Conservation (phyloP, 2,888 invertebrate genomes). For the Tetragonula carbonaria region DNA sequence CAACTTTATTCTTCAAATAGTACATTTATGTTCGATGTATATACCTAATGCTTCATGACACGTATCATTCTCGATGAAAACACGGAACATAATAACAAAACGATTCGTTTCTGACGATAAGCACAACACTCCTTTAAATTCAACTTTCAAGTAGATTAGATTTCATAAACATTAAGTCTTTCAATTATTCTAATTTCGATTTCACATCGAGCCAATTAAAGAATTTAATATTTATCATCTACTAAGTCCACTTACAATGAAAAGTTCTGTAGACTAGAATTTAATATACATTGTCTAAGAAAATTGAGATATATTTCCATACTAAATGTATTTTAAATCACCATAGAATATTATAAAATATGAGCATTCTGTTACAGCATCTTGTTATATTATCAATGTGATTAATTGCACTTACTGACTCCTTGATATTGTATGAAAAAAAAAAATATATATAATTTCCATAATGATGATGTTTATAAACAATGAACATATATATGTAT, state of each 20-base stretch:
- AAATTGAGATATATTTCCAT: not conserved
- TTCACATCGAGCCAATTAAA: not conserved
- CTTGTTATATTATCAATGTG: conserved; percentile 10
- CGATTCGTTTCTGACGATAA: not conserved
- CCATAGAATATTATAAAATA: conserved; percentile 4
- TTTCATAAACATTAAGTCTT: conserved; percentile 14
- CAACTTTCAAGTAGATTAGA: not conserved
- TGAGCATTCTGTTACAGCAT: not conserved
- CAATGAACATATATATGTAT: conserved; percentile 2
- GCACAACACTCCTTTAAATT: not conserved
- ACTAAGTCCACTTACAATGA: not conserved
- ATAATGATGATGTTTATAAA: conserved; percentile 1
- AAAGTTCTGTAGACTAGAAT: conserved; percentile 42
- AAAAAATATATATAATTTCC: not conserved
- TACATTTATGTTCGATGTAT: conserved; percentile 64
- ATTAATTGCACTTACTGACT: conserved; percentile 30
- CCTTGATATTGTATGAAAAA: conserved; percentile 5
- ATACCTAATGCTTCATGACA: conserved; percentile 30
- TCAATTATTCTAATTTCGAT: not conserved
- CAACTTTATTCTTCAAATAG: conserved; percentile 62
- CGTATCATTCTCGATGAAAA: conserved; percentile 35
- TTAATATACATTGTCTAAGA: conserved; percentile 21
- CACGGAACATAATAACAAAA: conserved; percentile 14
- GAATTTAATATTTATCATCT: conserved; percentile 2
- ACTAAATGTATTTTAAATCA: conserved; percentile 19